Base-by-base conservation (phyloP, 2,888 invertebrate species). In the Leptopilina drosophilae region DNA sequence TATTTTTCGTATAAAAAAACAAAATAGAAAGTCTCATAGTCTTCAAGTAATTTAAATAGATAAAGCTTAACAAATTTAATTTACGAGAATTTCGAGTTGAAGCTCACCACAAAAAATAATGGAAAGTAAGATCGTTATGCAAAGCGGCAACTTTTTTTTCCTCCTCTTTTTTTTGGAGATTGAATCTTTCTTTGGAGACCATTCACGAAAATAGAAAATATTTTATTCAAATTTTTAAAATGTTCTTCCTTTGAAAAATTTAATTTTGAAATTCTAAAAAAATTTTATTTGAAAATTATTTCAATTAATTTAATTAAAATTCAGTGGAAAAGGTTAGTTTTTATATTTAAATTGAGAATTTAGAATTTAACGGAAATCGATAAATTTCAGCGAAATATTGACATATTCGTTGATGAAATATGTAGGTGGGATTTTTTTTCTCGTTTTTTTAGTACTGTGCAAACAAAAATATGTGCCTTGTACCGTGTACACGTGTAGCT, bases 391-490 rank as follows among this genome's bases (percentile, higher is more conserved):
- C 33, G 33, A 11, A 49, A 49, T 49, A 11, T 49, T 49, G 49
- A 11, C 49, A 49, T 33, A 49, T 49, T 49, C 11, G 49, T 49
- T 11, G 11, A 49, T n/a, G 14, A 15, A 56, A 7, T 56, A n/a
- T 59, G 59, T 59, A n/a, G 14, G 53, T 69, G 11, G 20, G 12
- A 49, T 5, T 20, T 67, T 15, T 33, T 33, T 33, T 33, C 2
- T 33, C 33, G 3, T 73, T 73, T 73, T 33, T 9, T 14, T 40
- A 9, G 14, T 69, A 33, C 33, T 33, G 33, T 33, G 33, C 33
- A 33, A 33, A 33, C 73, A 73, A 56, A 73, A 73, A 56, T 73
- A 73, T 73, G 73, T 73, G 73, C 73, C 33, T 73, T 53, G n/a
- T 56, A 20, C 7, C 33, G 73, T 33, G 33, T 33, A 56, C n/a